Evolutionary conservation across 2,888 invertebrate species (phyloP), one percentile per base, ranked within the genome.

Genomic region (Linyphia triangularis): DNA sequence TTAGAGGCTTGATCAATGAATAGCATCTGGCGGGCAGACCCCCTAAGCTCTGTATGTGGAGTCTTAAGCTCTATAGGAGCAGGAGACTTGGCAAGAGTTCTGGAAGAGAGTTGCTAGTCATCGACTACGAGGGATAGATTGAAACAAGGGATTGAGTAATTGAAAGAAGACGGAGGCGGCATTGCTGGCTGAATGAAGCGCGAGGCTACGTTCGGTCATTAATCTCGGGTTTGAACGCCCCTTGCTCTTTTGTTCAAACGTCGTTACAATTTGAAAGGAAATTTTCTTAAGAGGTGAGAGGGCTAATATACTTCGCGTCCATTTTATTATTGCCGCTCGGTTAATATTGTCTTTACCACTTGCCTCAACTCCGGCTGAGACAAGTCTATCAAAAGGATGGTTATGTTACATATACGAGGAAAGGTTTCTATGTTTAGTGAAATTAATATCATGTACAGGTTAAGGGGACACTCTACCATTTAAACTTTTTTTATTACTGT

Each of bases 91-190:
- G 51, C 13, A n/a, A 61, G 73, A 16, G 33, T 33, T 13, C 43
- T 57, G 51, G 70, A 28, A 22, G 61, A 59, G 19, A 26, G 33
- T 65, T 24, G 19, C 26, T 73, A 65, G 83, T 65, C 33, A 43
- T 24, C 63, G 63, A 30, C 33, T 30, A 28, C 4, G 40, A 65
- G 26, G 82, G n/a, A n/a, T 37, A 63, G 57, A 73, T 73, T 65
- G 83, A 73, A 65, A 83, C 83, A 83, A 75, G 59, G 75, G 84
- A 75, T 84, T 84, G 75, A 77, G 75, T 84, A 75, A 75, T 69
- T 84, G 84, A 84, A 67, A 84, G 84, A 84, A 84, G 75, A 84
- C 75, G 75, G 61, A 59, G 33, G 77, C 75, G 73, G 63, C 63
- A 83, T 83, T 51, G 57, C 77, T n/a, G 30, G 67, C 51, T 84